A percentile compares a stretch with the other conserved stretches of the same genome.
phyloP scores from a whole-genome alignment of 2,888 invertebrate genomes.

The Zygogramma bicolorata region DNA sequence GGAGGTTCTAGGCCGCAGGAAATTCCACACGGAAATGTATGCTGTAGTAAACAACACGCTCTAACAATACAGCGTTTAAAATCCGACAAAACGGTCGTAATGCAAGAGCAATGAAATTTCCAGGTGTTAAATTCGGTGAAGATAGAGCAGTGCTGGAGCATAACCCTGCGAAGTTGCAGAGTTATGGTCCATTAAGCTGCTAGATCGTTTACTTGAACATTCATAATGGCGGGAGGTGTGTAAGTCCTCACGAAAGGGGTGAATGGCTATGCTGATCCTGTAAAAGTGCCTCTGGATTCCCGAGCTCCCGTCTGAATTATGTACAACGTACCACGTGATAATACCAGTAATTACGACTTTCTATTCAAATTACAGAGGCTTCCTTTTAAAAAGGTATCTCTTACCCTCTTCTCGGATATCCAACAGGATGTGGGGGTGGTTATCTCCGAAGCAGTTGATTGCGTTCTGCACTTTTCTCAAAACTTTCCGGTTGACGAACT shows the following conservation, averaged over 20 bases:
- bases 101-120: constrained; percentile 33
- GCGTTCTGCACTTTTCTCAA: too few relatives aligned
- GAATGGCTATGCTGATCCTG: constrained; percentile 35
- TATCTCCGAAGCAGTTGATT: too few relatives aligned
- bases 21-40: not conserved
- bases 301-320: constrained; percentile 27
- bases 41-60: not conserved
- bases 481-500: too few relatives aligned
- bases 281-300: constrained; percentile 27
- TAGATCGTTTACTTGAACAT: constrained; percentile 38
- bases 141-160: constrained; percentile 8
- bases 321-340: constrained; percentile 28
- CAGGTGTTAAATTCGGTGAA: constrained; percentile 35
- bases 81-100: constrained; percentile 14
- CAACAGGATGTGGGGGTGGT: too few relatives aligned
- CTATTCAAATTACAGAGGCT: too few relatives aligned
- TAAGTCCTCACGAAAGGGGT: constrained; percentile 23
- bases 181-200: constrained; percentile 42
- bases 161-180: constrained; percentile 26
- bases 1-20: not conserved
- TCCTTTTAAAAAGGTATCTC: too few relatives aligned
- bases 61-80: constrained; percentile 8
- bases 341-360: constrained; percentile 29
- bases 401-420: too few relatives aligned
- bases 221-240: constrained; percentile 35